These are phyloP conservation scores for Dasyurus viverrinus DNA, from an alignment of 2,113 vertebrate species.

Conservation along the genomic window DNA sequence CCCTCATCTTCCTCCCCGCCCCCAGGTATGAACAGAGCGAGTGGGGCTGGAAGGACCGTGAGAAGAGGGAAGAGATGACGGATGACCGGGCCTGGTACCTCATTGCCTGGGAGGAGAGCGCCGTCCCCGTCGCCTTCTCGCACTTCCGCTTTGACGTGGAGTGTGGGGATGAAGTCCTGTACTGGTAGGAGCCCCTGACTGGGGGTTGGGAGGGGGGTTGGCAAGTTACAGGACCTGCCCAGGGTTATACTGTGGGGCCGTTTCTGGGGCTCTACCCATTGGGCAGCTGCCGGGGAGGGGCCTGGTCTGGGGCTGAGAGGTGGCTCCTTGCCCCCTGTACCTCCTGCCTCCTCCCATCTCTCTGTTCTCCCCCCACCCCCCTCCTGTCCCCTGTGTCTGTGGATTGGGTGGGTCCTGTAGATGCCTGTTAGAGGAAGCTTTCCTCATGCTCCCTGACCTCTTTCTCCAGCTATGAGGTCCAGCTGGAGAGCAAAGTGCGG, in stretches of 20 bases:
- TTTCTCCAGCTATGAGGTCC: slow-evolving; percentile 92
- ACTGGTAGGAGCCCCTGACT: slow-evolving; percentile 85
- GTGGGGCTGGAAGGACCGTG: slow-evolving; percentile 96
- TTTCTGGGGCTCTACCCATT: not conserved
- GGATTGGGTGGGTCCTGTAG: not conserved
- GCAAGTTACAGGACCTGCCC: not conserved
- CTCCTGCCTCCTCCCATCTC: not conserved
- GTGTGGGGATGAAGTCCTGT: slow-evolving; percentile 94
- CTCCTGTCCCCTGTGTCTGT: not conserved
- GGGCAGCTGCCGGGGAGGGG: not conserved
- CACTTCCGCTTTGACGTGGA: slow-evolving; percentile 96
- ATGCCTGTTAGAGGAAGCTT: too few species aligned
- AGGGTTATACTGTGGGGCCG: not conserved
- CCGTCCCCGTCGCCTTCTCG: slow-evolving; percentile 91
- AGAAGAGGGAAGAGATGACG: slow-evolving; percentile 94
- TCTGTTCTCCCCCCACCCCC: not conserved
- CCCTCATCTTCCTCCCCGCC: slow-evolving; percentile 13
- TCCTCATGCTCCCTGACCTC: not conserved
- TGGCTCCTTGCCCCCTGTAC: not conserved
- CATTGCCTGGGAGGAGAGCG: slow-evolving; percentile 87
- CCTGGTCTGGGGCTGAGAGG: not conserved
- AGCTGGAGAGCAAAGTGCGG: slow-evolving; percentile 92
- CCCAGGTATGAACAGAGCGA: slow-evolving; percentile 94
- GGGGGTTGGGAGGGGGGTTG: not conserved
- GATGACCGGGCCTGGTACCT: slow-evolving; percentile 96